A percentile compares a stretch with the other conserved stretches of the same genome.
These are phyloP conservation scores for Ridgeia piscesae DNA, from an alignment of 1,140 invertebrate species.

Conservation along the genomic window DNA sequence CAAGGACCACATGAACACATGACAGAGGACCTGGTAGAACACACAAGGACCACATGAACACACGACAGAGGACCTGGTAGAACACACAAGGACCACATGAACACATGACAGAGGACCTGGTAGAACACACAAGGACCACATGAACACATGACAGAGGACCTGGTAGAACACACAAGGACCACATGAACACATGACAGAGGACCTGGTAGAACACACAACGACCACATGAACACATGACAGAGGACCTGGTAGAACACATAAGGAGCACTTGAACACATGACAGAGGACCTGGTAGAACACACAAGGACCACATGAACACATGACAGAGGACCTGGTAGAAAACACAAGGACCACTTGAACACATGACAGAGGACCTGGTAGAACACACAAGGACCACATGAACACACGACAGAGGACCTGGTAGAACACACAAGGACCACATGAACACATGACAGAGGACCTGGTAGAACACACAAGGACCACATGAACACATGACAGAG, in stretches of 20 bases:
- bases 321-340: not conserved
- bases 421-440: too few relatives aligned
- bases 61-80: not conserved
- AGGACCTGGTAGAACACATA: not conserved
- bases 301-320: not conserved
- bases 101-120: conserved; percentile 3
- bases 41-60: not conserved
- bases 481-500: not conserved
- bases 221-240: not conserved
- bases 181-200: not conserved
- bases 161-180: not conserved
- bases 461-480: not conserved
- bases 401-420: too few relatives aligned
- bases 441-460: not conserved
- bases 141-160: not conserved
- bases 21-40: not conserved
- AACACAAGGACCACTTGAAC: not conserved
- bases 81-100: not conserved
- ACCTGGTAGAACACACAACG: not conserved
- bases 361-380: not conserved
- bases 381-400: not conserved
- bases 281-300: not conserved
- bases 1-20: not conserved
- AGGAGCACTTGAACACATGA: not conserved
- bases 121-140: not conserved